A percentile compares a stretch with the other conserved stretches of the same genome.
Evolutionary conservation across 1,140 invertebrate species (phyloP).

Genomic region (Drosophila suzukii): DNA sequence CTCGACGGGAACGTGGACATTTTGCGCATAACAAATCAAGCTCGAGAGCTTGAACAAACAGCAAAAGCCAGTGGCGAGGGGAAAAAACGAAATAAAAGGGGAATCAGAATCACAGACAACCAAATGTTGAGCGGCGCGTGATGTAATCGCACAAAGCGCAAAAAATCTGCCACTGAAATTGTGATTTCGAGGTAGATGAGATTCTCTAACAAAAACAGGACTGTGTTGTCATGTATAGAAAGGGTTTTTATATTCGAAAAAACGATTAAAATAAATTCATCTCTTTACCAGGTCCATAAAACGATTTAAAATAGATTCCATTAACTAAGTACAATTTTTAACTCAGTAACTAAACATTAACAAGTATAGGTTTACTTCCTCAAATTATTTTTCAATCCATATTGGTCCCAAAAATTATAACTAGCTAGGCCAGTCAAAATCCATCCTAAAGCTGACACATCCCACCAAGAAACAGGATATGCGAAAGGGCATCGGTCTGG

Average conservation of each 20-base stretch:
- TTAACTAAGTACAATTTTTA: no score
- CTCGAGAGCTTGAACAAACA: slow-evolving; percentile 60
- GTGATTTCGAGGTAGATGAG: neutral
- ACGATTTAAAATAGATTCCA: no score
- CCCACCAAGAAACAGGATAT: slow-evolving; percentile 6
- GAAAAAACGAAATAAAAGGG: slow-evolving; percentile 40
- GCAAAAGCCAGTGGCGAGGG: slow-evolving; percentile 1
- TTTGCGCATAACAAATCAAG: slow-evolving; percentile 83
- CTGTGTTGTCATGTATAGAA: neutral
- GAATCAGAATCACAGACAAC: slow-evolving; percentile 79
- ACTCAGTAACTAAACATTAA: no score
- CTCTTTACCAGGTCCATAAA: no score
- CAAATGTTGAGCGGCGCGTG: slow-evolving; percentile 77
- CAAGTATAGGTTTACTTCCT: no score
- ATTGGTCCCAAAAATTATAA: neutral
- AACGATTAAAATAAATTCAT: no score
- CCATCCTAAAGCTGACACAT: neutral
- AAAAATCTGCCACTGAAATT: slow-evolving; percentile 5
- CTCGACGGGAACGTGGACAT: slow-evolving; percentile 75
- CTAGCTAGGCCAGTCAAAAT: neutral
- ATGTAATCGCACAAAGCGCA: slow-evolving; percentile 70
- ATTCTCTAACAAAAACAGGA: slow-evolving; percentile 29
- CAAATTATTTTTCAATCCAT: no score
- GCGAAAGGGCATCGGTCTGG: slow-evolving; percentile 9
- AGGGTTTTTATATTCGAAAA: neutral